Conservation (phyloP, 2,797 vertebrate species). For the Muscicapa comitata region DNA sequence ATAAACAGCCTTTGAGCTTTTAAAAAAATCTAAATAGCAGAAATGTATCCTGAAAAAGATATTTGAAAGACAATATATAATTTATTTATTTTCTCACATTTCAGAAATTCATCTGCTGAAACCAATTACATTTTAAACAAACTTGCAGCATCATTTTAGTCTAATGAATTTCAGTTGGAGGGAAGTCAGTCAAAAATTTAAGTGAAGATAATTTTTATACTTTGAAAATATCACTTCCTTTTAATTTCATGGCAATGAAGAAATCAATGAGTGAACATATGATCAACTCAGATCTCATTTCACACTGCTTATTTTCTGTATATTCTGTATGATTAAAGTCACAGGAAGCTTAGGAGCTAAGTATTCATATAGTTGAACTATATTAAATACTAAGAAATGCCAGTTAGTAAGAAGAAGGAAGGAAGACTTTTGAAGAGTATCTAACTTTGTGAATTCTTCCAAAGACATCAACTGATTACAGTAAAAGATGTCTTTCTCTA, state of each 20-base stretch:
- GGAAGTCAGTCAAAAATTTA: not conserved
- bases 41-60: not conserved
- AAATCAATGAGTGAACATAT: not conserved
- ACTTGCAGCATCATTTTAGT: not conserved
- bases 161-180: not conserved
- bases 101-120: not conserved
- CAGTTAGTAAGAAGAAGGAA: not conserved
- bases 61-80: not conserved
- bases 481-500: not conserved
- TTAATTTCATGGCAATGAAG: not conserved
- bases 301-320: not conserved
- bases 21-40: not conserved
- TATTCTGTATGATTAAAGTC: not conserved
- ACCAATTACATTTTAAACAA: not conserved
- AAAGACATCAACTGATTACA: not conserved
- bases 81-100: not conserved
- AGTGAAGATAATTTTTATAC: not conserved
- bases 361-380: not conserved
- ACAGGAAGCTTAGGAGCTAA: not conserved
- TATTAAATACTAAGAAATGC: not conserved
- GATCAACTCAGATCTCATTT: not conserved
- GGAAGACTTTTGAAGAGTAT: not conserved
- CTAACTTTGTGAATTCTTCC: not conserved
- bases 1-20: not conserved
- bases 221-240: not conserved